Base-by-base conservation (phyloP, 2,888 invertebrate genomes). In the Pyrrhia umbra region DNA sequence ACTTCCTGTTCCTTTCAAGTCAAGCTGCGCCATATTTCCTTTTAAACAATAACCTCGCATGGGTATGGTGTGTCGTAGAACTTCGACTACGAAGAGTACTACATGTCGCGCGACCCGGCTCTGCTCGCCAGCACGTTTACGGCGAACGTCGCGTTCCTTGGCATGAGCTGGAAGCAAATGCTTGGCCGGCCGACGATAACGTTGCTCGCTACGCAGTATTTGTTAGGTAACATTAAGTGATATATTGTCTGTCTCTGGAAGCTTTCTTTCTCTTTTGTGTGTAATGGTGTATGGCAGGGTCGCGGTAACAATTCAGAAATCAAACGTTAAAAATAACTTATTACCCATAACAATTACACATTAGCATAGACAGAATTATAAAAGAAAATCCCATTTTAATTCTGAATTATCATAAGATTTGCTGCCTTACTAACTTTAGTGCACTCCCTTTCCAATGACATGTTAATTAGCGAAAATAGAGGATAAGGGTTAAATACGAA, bases 151-250 rank as follows among this genome's bases (percentile, higher is more conserved):
- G 97, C 98, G 84, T 99, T 98, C 96, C 96, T 99, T 92, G 98
- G 98, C 93, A 98, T 98, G 96, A 98, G 97, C 95, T 99, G 99
- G 99, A 98, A 98, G 90, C 97, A 98, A 94, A 98, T 98, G 97
- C 97, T 99, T 92, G 99, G 99, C 88, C 96, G 99, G 86, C 99
- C 99, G 77, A 97, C 98, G 83, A 97, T 99, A 93, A 98, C 98
- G 81, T 96, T 99, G 94, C 97, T 98, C 93, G 97, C 97, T 90
- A 97, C 97, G 91, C 96, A 97, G 93, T 96, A 96, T 95, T 95
- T 97, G 95, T 96, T 98, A 97, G 98, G 98, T 98, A 97, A 96
- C 84, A 70, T 60, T 47, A 1, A 49, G 43, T 57, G 9, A 56
- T 58, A 27, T 70, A 76, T 58, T 58, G 50, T 40, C 21, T 55